A percentile compares a stretch with the other conserved stretches of the same genome.
phyloP scores from a whole-genome alignment of 2,113 vertebrate genomes.

The Peromyscus leucopus region DNA sequence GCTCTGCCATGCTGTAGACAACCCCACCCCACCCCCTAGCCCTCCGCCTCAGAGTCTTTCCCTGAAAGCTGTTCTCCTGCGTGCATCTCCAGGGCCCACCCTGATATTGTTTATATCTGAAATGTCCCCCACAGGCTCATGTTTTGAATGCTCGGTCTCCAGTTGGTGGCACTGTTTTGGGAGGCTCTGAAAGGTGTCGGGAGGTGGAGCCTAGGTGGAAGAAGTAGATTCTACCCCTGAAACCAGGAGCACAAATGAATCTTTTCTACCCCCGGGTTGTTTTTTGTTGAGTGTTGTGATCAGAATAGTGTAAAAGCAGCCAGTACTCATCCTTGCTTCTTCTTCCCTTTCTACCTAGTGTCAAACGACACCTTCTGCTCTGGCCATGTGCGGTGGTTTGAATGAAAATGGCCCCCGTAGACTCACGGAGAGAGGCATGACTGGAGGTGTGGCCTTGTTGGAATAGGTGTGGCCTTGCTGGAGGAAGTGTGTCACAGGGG shows the following conservation, averaged over 20 bases:
- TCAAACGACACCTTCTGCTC: background rate
- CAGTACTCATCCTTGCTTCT: too few species aligned
- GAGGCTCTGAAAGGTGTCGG: too few species aligned
- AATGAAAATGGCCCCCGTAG: background rate
- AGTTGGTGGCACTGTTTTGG: background rate
- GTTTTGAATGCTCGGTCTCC: background rate
- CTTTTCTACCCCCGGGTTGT: background rate
- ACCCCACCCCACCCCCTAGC: too few species aligned
- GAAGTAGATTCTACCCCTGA: background rate
- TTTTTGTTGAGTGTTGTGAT: background rate
- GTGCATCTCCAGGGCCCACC: rapidly evolving
- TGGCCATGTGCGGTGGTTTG: too few species aligned
- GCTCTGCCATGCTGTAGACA: too few species aligned
- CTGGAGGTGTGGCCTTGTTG: background rate
- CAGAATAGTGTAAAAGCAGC: background rate
- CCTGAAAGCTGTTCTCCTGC: background rate
- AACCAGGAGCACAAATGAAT: background rate
- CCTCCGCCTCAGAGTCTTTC: background rate
- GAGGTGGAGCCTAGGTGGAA: background rate
- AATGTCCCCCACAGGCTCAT: background rate
- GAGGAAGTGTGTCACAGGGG: background rate
- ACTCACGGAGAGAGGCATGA: background rate
- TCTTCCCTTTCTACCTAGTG: too few species aligned
- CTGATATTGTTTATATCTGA: background rate
- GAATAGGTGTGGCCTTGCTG: background rate